These are phyloP conservation scores for Aethes cnicana DNA, from an alignment of 2,888 invertebrate species.

Conservation along the genomic window DNA sequence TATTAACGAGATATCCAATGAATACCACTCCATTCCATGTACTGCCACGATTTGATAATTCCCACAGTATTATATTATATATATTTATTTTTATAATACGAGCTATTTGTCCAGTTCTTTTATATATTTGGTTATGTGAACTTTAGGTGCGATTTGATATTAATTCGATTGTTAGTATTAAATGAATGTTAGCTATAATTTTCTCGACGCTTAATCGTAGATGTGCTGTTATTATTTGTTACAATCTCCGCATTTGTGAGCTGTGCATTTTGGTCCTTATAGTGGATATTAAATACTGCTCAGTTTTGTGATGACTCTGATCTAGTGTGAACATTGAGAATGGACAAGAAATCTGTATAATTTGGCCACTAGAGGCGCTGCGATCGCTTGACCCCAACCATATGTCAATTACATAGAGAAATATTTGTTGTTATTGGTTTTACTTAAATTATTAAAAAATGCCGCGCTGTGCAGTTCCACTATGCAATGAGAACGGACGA, in stretches of 20 bases:
- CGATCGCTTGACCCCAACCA: no score
- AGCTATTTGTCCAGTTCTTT: conserved; percentile 20
- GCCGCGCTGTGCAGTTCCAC: no score
- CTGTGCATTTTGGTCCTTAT: conserved; percentile 15
- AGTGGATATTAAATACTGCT: conserved; percentile 15
- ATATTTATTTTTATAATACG: conserved; percentile 11
- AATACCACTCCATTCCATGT: conserved; percentile 11
- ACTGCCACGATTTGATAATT: conserved; percentile 26
- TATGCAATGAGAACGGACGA: no score
- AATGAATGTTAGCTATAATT: conserved; percentile 9
- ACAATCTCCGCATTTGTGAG: conserved; percentile 8
- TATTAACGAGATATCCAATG: not conserved
- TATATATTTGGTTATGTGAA: conserved; percentile 13
- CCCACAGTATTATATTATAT: conserved; percentile 27
- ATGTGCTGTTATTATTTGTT: conserved; percentile 11
- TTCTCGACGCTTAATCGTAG: conserved; percentile 20
- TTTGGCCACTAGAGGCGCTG: no score
- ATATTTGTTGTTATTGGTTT: no score
- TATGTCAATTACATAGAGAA: no score
- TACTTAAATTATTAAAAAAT: no score
- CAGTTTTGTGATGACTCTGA: conserved; percentile 3
- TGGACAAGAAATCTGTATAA: no score
- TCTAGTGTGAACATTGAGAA: conserved; percentile 13
- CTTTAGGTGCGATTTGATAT: conserved; percentile 19
- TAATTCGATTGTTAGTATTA: conserved; percentile 14